phyloP scores from a whole-genome alignment of 1,140 invertebrate genomes.

The Pseudomyrmex flavicornis region DNA sequence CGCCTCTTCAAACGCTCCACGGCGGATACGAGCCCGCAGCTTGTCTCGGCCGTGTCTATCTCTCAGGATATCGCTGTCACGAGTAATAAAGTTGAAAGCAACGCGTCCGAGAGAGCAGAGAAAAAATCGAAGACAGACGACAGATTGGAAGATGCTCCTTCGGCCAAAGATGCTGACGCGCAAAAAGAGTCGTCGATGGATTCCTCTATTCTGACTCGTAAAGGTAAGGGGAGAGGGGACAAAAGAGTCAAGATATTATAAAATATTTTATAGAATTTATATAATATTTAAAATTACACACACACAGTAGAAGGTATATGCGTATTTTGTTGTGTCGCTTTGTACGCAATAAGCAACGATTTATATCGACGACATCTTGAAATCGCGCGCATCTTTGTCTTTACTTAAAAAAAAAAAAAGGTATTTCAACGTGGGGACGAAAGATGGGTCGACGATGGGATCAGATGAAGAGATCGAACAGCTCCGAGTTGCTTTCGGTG shows the following conservation, averaged over 20 bases:
- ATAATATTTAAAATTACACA: neutral
- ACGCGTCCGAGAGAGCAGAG: neutral
- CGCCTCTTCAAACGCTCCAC: slow-evolving; percentile 85
- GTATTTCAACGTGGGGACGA: slow-evolving; percentile 88
- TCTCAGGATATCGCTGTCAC: slow-evolving; percentile 78
- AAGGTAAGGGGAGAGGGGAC: slow-evolving; percentile 65
- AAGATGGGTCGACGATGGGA: slow-evolving; percentile 88
- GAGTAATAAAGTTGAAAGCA: slow-evolving; percentile 24
- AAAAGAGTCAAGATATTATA: neutral
- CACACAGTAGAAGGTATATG: too few species aligned
- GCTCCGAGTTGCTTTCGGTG: slow-evolving; percentile 85
- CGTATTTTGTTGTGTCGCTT: neutral
- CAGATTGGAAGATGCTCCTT: neutral
- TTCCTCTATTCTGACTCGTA: slow-evolving; percentile 63
- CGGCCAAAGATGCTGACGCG: slow-evolving; percentile 35
- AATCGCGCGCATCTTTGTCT: slow-evolving; percentile 12
- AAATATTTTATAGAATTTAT: neutral
- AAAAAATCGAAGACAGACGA: slow-evolving; percentile 41
- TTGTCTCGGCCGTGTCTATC: slow-evolving; percentile 85
- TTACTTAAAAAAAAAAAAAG: slow-evolving; percentile 81
- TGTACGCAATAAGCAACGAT: neutral
- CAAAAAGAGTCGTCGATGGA: slow-evolving; percentile 37
- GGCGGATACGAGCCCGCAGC: slow-evolving; percentile 85
- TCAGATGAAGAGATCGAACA: slow-evolving; percentile 87
- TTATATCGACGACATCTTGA: slow-evolving; percentile 4